These are phyloP conservation scores for Phalloptychus januarius DNA, from an alignment of 2,797 vertebrate genomes.

Conservation along the genomic window DNA sequence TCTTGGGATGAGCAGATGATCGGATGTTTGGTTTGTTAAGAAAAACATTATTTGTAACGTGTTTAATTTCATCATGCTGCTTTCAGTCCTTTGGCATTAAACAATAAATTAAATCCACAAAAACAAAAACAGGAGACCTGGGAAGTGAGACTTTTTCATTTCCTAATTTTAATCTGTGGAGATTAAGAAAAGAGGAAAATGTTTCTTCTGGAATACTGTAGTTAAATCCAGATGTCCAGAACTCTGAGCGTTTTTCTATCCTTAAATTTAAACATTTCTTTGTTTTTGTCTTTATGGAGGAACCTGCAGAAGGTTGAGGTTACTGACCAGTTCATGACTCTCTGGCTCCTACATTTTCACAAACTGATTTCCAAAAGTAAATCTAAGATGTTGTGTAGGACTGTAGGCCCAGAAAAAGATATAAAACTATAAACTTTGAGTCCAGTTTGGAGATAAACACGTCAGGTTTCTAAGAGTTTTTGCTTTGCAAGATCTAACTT, in stretches of 20 bases:
- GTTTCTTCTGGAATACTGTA: too few species aligned
- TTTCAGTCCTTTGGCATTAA: not conserved
- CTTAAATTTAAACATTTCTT: too few species aligned
- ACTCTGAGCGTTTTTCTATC: too few species aligned
- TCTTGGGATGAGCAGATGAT: not conserved
- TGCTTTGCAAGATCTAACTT: slow-evolving; percentile 19
- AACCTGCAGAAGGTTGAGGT: not conserved
- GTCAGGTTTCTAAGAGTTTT: slow-evolving; percentile 35
- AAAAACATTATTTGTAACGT: not conserved
- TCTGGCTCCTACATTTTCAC: not conserved
- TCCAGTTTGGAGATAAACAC: slow-evolving; percentile 59
- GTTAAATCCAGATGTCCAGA: too few species aligned
- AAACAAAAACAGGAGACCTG: not conserved
- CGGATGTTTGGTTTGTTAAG: too few species aligned
- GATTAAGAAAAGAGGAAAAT: too few species aligned
- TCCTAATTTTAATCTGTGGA: not conserved
- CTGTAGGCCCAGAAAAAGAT: not conserved
- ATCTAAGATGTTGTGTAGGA: slow-evolving; percentile 5
- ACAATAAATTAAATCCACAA: not conserved
- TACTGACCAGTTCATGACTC: not conserved
- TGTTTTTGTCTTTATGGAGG: too few species aligned
- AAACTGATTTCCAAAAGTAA: not conserved
- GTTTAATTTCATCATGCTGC: not conserved
- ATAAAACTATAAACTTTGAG: slow-evolving; percentile 65
- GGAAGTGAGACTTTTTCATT: not conserved